Conservation (phyloP, 53 echinoderm and acorn worm species). For the Holothuria scabra region DNA sequence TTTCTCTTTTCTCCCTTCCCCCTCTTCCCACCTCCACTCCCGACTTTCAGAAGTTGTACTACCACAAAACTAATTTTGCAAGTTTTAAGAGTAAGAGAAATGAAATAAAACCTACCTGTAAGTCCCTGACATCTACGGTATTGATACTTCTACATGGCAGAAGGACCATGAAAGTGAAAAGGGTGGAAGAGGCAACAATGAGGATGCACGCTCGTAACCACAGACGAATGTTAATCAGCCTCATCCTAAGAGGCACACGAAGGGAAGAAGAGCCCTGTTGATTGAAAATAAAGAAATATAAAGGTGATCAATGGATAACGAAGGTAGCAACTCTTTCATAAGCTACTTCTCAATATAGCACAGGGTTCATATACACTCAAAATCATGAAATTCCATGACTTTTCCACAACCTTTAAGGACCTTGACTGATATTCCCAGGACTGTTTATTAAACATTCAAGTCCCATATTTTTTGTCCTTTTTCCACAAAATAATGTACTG, state of each 20-base stretch:
- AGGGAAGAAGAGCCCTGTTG: slow-evolving; percentile 32
- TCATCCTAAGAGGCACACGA: slow-evolving; percentile 60
- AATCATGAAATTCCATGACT: no score
- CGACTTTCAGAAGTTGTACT: background rate
- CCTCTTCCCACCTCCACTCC: background rate
- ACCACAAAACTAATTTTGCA: background rate
- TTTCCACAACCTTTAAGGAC: no score
- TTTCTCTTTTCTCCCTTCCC: background rate
- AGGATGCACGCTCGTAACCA: slow-evolving; percentile 73
- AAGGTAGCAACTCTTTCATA: no score
- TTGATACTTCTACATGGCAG: slow-evolving; percentile 59
- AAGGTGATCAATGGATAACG: background rate
- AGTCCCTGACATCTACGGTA: slow-evolving; percentile 33
- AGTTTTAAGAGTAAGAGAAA: slow-evolving; percentile 22
- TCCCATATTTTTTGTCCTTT: no score
- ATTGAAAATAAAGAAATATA: background rate
- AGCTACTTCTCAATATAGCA: no score
- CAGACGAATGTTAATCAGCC: slow-evolving; percentile 72
- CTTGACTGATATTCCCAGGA: no score
- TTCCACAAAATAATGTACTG: no score
- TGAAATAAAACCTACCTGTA: slow-evolving; percentile 32
- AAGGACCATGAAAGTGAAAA: slow-evolving; percentile 72
- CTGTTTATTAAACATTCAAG: no score
- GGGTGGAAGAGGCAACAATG: slow-evolving; percentile 70
- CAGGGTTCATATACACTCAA: no score